Evolutionary conservation across 2,113 vertebrate species (phyloP), one percentile per base, ranked within the genome.

Genomic region (Scomber scombrus): DNA sequence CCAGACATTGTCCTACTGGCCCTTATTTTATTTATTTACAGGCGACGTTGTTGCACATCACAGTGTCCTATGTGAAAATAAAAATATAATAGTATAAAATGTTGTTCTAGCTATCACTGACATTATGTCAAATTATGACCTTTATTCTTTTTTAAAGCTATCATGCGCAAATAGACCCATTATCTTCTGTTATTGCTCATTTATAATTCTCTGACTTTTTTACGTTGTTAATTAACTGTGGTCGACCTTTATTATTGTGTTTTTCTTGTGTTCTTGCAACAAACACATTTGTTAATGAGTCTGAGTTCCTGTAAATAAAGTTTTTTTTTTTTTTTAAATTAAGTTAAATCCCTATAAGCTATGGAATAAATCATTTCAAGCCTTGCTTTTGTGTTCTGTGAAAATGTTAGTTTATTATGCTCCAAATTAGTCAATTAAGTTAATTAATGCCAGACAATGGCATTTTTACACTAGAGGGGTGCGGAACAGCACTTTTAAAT

Each of bases 111-210:
- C 40, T 9, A 70, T 62, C 23, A 31, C 19, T 4, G 19, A n/a
- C 16, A 46, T 66, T 10, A 1, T 40, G 31, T 72, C 55, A 72
- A 56, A 43, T 62, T 23, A 19, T 45, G 50, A 51, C 49, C 14
- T 5, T 56, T 51, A 51, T 64, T 64, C 2, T 54, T 74, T 70
- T 50, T 16, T 19, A 18, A 72, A 40, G 45, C 43, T 57, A 47
- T 63, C 69, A 61, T 60, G 46, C 65, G 11, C 40, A 61, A 31
- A 80, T 71, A 26, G 66, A 40, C 61, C 54, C 47, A 75, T 60
- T 63, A 56, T 60, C 21, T 60, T 62, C 2, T 26, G 23, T 26
- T 9, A 9, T 18, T 18, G 9, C 12, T 15, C 21, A 49, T 49
- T 26, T 49, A 29, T 14, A 67, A 66, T 31, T 34, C 11, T 19